phyloP scores from a whole-genome alignment of 1,140 invertebrate genomes.

The Mercenaria mercenaria region DNA sequence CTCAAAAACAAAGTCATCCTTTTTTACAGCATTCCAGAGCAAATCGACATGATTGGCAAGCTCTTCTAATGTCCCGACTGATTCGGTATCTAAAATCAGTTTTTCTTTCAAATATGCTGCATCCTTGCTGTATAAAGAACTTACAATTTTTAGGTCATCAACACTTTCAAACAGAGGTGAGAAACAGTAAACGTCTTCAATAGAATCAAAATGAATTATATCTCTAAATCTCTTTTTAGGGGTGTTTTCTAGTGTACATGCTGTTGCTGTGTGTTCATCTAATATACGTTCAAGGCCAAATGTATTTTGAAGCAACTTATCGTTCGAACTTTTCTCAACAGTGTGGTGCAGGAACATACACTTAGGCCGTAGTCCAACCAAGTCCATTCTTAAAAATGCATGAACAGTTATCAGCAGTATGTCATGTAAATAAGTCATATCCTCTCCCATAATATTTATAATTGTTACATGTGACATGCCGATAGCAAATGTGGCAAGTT shows the following conservation, averaged over 20 bases:
- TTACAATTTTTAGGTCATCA: neutral
- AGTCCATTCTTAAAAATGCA: conserved; percentile 37
- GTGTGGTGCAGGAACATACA: neutral
- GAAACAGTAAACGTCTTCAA: neutral
- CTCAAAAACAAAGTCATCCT: too few relatives aligned
- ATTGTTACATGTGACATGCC: conserved; percentile 50
- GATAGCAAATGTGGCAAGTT: conserved; percentile 53
- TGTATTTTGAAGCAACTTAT: neutral
- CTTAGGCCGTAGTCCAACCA: neutral
- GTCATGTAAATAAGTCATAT: conserved; percentile 28
- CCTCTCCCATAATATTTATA: conserved; percentile 60
- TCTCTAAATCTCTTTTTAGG: neutral
- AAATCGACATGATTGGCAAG: neutral
- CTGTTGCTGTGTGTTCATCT: neutral
- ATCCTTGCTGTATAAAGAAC: neutral
- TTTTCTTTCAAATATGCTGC: neutral
- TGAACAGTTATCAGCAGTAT: conserved; percentile 56
- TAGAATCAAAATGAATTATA: neutral
- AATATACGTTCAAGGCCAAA: neutral
- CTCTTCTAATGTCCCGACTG: neutral
- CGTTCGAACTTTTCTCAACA: neutral
- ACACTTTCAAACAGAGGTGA: neutral
- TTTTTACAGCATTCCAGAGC: neutral
- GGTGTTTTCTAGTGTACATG: neutral
- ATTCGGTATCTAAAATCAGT: neutral